Evolutionary conservation across 2,888 invertebrate species (phyloP), one percentile per base, ranked within the genome.

Genomic region (Melanostoma mellinum): DNA sequence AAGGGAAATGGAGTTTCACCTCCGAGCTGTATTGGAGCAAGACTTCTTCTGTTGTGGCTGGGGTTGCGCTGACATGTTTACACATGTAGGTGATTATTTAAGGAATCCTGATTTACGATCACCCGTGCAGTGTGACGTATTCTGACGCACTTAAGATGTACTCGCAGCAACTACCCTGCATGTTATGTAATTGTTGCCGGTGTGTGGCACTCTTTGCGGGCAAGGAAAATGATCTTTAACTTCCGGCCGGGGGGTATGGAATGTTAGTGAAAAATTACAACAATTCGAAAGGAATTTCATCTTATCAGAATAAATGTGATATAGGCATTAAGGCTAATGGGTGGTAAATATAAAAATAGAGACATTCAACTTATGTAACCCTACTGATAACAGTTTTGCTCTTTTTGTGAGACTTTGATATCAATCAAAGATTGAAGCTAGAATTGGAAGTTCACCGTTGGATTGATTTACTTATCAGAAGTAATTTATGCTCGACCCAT

Each of bases 1-100:
- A 4, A 30, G 84, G 56, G 84, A 69, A 20, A 68, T 35, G 48
- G 48, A 50, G 71, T 78, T 71, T 58, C 60, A 82, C 77, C 78
- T 71, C 36, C 60, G 36, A 10, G 74, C 6, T 84, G 73, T 74
- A 74, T 71, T 71, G 75, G 84, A 56, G 79, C 84, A 75, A 44
- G 84, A 84, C 78, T 67, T 71, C 74, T 74, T 58, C 53, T 42
- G 65, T 46, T 63, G 56, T 30, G 30, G 44, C 9, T n/a, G 50
- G 63, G 52, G 61, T n/a, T 63, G 40, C 68, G 79, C 74, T 84
- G 84, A 84, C 84, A 84, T 84, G 74, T 79, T 84, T 84, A 79
- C 84, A 79, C 67, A 75, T 84, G 84, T 84, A 84, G 84, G 74
- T 84, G 79, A 84, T 84, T 84, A 79, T 79, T 84, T 84, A 84